Base-by-base conservation (phyloP, 1,140 invertebrate genomes). In the Cydia amplana region DNA sequence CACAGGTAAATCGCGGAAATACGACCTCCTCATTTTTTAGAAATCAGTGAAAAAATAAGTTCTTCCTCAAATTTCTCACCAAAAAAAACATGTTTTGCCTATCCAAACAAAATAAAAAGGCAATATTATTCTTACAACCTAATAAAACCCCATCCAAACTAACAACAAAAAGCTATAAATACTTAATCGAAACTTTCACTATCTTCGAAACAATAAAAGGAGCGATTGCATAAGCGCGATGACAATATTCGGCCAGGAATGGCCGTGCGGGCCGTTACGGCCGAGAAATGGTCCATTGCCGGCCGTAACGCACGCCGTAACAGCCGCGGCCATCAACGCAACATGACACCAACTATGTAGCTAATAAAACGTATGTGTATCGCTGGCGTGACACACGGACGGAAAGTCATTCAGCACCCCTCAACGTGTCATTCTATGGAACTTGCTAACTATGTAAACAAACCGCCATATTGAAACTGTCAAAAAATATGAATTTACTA, bases 251-350 rank as follows among this genome's bases (percentile, higher is more conserved):
- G 55, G 18, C 10, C 55, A 23, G 55, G 2, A 60, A 60, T 23
- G 55, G 55, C 1, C 51, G 16, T 23, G 55, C 5, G 55, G 55
- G 55, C 55, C 18, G 55, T 60, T 60, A 23, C 18, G 55, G 55
- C 55, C 55, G 55, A 23, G 55, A 55, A 60, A 60, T 60, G 55
- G 55, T 20, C 55, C 55, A 60, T 60, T 60, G 55, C 9, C 55
- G 55, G 55, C 55, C 55, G 55, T 60, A 60, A 60, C 55, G 55
- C 55, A 60, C n/a, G 55, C 55, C 20, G 55, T 60, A 60, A 60
- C 55, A 20, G 55, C 20, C 7, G 18, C 20, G 55, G 7, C 55
- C 55, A 60, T 60, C 55, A 60, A 60, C 55, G 55, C 55, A 60
- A 60, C 55, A 60, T 60, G 55, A 60, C 55, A 60, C 55, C 55